phyloP scores from a whole-genome alignment of 2,797 vertebrate species.

The Sarcophilus harrisii region DNA sequence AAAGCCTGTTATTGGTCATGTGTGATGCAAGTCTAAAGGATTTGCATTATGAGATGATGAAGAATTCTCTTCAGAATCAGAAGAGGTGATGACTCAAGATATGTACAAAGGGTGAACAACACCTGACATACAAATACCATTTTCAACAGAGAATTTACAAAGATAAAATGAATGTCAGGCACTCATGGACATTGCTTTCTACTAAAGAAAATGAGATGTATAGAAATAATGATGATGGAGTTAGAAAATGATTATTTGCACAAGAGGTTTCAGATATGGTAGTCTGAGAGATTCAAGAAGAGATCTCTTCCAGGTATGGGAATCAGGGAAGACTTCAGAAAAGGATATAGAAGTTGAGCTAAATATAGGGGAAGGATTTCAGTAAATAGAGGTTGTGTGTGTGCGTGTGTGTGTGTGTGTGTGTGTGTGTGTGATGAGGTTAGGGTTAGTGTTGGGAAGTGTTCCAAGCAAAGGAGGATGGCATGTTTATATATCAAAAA shows the following conservation, averaged over 20 bases:
- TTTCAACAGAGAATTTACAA: background rate
- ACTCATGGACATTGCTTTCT: background rate
- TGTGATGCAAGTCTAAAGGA: background rate
- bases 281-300: background rate
- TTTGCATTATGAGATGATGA: background rate
- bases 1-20: background rate
- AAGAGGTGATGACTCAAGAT: background rate
- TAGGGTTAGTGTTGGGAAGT: background rate
- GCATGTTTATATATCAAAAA: background rate
- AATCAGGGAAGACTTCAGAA: background rate
- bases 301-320: background rate
- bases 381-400: background rate
- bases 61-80: background rate
- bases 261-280: background rate
- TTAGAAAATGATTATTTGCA: background rate
- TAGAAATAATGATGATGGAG: background rate
- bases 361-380: background rate
- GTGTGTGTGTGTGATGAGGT: background rate
- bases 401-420: too few species aligned
- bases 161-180: background rate
- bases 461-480: background rate
- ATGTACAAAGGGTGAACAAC: background rate
- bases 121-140: background rate
- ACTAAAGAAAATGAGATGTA: background rate
- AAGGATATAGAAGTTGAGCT: background rate